Percentiles rank a stretch among this genome's conserved stretches.
Evolutionary conservation across 2,113 vertebrate species (phyloP).

Genomic region (Notechis scutatus): DNA sequence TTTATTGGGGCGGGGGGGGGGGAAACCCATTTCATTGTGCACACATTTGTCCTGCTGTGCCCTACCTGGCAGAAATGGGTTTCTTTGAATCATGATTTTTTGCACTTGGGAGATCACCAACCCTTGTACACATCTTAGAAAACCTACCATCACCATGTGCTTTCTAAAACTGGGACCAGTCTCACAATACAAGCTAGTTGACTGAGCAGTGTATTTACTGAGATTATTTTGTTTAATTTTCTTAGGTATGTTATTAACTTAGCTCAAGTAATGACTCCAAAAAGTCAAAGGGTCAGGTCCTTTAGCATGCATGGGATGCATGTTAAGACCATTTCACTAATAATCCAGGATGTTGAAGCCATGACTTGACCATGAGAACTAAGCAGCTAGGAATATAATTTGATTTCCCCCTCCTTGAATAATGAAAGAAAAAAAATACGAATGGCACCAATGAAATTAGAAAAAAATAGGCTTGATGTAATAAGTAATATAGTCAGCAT

Average conservation of each 20-base stretch:
- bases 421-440: not conserved
- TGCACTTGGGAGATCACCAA: not conserved
- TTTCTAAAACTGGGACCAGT: not conserved
- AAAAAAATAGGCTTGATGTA: not conserved
- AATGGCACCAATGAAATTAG: not conserved
- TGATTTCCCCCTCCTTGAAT: not conserved
- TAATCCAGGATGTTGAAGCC: not conserved
- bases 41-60: not conserved
- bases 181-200: not conserved
- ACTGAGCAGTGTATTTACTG: not conserved
- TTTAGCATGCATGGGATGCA: not conserved
- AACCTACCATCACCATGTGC: not conserved
- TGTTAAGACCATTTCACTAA: not conserved
- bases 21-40: not conserved
- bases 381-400: not conserved
- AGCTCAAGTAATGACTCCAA: not conserved
- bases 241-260: not conserved
- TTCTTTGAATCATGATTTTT: not conserved
- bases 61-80: not conserved
- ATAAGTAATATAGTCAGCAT: not conserved
- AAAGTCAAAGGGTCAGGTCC: not conserved
- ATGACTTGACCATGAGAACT: not conserved
- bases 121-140: not conserved
- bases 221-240: not conserved
- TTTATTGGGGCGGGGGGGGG: not conserved